A percentile compares a stretch with the other conserved stretches of the same genome.
Conservation (phyloP, 2,888 invertebrate species). For the Drosophila paracracens region DNA sequence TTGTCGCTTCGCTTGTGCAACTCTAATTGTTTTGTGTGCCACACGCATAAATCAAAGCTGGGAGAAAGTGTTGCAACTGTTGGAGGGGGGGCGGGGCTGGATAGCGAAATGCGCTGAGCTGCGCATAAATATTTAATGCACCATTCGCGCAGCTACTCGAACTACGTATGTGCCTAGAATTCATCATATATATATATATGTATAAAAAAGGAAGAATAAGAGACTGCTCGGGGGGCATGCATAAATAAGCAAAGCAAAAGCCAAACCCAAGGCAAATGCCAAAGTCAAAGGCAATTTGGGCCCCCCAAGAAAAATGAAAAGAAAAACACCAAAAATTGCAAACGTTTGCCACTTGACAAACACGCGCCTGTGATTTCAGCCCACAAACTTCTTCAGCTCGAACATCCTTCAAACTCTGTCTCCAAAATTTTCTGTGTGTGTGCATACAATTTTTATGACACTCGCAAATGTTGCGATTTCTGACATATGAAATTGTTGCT, state of each 20-base stretch:
- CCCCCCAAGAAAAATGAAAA: neutral
- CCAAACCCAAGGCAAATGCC: slow-evolving; percentile 41
- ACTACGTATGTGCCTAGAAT: slow-evolving; percentile 75
- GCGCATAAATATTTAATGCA: slow-evolving; percentile 78
- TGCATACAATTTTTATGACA: slow-evolving; percentile 81
- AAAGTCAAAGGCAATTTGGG: slow-evolving; percentile 76
- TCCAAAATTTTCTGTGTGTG: slow-evolving; percentile 9
- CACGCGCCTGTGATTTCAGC: slow-evolving; percentile 75
- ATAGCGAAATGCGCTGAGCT: slow-evolving; percentile 69
- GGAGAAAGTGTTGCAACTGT: neutral
- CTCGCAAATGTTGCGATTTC: slow-evolving; percentile 79
- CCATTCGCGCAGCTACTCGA: slow-evolving; percentile 52
- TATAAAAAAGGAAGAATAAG: slow-evolving; percentile 19
- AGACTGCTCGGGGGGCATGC: slow-evolving; percentile 52
- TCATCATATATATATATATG: slow-evolving; percentile 56
- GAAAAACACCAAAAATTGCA: slow-evolving; percentile 63
- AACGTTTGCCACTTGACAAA: slow-evolving; percentile 79
- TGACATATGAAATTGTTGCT: slow-evolving; percentile 63
- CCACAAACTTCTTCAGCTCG: neutral
- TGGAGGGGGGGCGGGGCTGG: neutral
- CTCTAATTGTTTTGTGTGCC: slow-evolving; percentile 48
- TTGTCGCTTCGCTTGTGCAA: slow-evolving; percentile 25
- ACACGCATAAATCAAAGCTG: slow-evolving; percentile 29
- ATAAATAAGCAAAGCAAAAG: slow-evolving; percentile 65
- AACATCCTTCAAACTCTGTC: slow-evolving; percentile 12